Evolutionary conservation across 2,113 vertebrate species (phyloP).

Genomic region (Atrichornis clamosus): DNA sequence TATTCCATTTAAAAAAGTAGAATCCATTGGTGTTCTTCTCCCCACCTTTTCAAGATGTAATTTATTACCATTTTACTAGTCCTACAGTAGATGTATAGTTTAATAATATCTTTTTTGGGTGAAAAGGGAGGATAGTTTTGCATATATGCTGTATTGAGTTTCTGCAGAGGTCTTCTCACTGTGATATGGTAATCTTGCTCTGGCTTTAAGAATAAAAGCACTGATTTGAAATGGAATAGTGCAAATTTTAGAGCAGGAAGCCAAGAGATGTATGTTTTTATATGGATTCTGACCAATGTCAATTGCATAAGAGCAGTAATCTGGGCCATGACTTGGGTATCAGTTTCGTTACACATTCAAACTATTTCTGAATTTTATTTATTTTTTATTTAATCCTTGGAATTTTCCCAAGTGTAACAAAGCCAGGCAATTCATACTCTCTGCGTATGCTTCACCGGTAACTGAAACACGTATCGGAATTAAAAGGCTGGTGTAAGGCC

Average conservation of each 20-base stretch:
- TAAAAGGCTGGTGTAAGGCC: neutral
- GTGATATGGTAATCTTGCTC: neutral
- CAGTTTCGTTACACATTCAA: slow-evolving; percentile 48
- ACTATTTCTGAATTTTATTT: slow-evolving; percentile 23
- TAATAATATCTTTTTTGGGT: neutral
- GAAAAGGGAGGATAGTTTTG: neutral
- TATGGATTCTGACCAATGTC: slow-evolving; percentile 34
- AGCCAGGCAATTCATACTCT: slow-evolving; percentile 26
- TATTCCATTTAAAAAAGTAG: neutral
- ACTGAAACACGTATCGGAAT: neutral
- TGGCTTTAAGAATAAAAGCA: neutral
- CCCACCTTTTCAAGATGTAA: neutral
- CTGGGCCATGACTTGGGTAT: slow-evolving; percentile 40
- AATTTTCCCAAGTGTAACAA: slow-evolving; percentile 53
- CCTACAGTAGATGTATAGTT: neutral
- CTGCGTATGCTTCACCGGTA: neutral
- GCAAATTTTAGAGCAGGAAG: neutral
- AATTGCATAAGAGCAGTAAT: slow-evolving; percentile 36
- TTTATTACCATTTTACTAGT: neutral
- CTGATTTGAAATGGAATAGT: neutral
- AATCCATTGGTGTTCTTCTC: neutral
- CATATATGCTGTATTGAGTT: neutral
- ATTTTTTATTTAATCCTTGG: slow-evolving; percentile 20
- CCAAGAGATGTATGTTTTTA: slow-evolving; percentile 31
- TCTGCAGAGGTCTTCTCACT: neutral